Base-by-base conservation (phyloP, 2,113 vertebrate genomes). In the Telmatochromis bifrenatus region DNA sequence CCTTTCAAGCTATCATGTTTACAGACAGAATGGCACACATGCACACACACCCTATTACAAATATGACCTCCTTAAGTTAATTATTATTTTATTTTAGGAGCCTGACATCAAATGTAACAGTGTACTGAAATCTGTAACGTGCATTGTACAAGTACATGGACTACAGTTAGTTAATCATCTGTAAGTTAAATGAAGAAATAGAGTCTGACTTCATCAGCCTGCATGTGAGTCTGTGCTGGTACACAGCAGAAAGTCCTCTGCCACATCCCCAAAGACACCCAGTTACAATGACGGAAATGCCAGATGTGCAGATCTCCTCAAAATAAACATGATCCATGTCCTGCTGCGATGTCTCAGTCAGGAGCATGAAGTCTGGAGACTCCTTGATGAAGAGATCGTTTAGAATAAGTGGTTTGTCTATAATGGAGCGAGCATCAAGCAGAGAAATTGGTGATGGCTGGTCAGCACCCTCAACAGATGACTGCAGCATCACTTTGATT, bases 401-500 rank as follows among this genome's bases (percentile, higher is more conserved):
- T 21, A 68, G 4, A 68, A 39, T 37, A 39, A 68, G 19, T n/a
- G 19, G 35, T 39, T 21, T 21, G 33, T 68, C 35, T 35, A 5
- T 65, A n/a, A 37, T 37, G 13, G 4, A 8, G 10, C 1, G 1
- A 37, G 33, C 10, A 21, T 37, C 33, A 3, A 65, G 60, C 33
- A 65, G 33, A n/a, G 33, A 11, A 17, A 14, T 3, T n/a, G 10
- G 19, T n/a, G 62, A 39, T n/a, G 11, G 0, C 33, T 39, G 33
- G 19, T 21, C 7, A 7, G 19, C 10, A 13, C 6, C 0, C 6
- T 37, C 33, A 68, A 37, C 33, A 68, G 19, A 37, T 0, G 62
- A 68, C 4, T 68, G 33, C 33, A 68, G 19, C 9, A 1, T 1
- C 35, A 68, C 35, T 37, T 68, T n/a, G 1, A 21, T 21, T 68